These are phyloP conservation scores for Acanthopagrus latus DNA, from an alignment of 2,797 vertebrate genomes.

Conservation along the genomic window DNA sequence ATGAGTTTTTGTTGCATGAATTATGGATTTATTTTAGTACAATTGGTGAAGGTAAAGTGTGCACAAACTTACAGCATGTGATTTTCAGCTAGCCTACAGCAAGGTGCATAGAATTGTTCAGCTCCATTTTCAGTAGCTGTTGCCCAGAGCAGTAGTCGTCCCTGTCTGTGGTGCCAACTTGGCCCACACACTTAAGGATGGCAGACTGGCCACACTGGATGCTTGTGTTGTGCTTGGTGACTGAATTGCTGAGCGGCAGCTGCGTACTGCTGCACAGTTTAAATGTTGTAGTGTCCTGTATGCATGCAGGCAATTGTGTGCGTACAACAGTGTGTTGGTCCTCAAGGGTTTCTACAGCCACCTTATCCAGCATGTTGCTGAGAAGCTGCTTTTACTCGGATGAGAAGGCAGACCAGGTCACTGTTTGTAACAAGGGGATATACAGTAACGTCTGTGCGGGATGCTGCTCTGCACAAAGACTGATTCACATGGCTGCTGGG, in stretches of 20 bases:
- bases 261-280: too few species aligned
- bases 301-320: slow-evolving; percentile 8
- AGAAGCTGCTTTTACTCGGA: slow-evolving; percentile 61
- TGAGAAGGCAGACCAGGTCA: slow-evolving; percentile 51
- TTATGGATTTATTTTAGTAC: background rate
- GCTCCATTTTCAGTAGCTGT: slow-evolving; percentile 66
- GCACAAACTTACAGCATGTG: background rate
- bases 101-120: slow-evolving; percentile 58
- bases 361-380: slow-evolving; percentile 32
- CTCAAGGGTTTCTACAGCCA: background rate
- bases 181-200: slow-evolving; percentile 63
- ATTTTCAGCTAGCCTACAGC: slow-evolving; percentile 23
- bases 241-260: too few species aligned
- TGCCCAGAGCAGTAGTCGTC: slow-evolving; percentile 58
- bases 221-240: too few species aligned
- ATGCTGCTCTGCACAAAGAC: slow-evolving; percentile 82
- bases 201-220: too few species aligned
- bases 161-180: slow-evolving; percentile 46
- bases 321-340: background rate
- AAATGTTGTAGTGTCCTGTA: background rate
- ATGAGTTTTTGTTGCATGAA: slow-evolving; percentile 5
- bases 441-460: slow-evolving; percentile 76
- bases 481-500: slow-evolving; percentile 73
- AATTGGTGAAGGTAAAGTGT: background rate
- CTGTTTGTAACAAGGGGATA: slow-evolving; percentile 69